Evolutionary conservation across 53 echinoderm and acorn worm genomes (phyloP).

Genomic region (Echinometra lucunter): DNA sequence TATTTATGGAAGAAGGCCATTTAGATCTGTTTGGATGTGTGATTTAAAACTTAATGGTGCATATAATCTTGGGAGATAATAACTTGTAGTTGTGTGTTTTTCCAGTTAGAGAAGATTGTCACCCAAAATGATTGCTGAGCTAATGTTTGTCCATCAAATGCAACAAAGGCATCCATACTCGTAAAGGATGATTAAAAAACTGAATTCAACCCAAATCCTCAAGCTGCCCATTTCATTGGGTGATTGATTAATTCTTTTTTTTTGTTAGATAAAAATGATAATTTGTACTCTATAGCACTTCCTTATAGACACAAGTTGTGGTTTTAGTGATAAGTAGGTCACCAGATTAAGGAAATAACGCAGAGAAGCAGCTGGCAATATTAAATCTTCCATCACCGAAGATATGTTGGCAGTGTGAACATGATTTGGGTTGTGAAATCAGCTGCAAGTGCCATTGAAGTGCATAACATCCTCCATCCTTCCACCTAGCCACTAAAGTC

Average conservation of each 20-base stretch:
- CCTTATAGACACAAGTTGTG: not conserved
- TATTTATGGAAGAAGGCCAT: too few species aligned
- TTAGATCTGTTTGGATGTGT: not conserved
- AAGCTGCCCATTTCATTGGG: not conserved
- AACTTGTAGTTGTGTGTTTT: not conserved
- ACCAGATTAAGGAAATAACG: not conserved
- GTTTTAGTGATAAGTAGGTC: constrained; percentile 34
- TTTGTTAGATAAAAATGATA: not conserved
- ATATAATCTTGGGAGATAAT: not conserved
- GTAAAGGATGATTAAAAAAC: not conserved
- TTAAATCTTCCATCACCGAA: not conserved
- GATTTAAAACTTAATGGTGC: not conserved
- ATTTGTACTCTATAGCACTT: not conserved
- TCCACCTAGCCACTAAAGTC: constrained; percentile 39
- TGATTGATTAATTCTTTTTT: not conserved
- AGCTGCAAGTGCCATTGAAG: constrained; percentile 43
- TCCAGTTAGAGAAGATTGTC: not conserved
- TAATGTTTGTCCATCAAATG: not conserved
- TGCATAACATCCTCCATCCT: constrained; percentile 60
- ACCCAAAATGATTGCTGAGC: not conserved
- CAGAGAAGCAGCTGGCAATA: not conserved
- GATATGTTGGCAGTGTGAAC: constrained; percentile 5
- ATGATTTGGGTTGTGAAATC: not conserved
- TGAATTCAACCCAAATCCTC: not conserved
- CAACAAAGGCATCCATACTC: not conserved